phyloP scores from a whole-genome alignment of 1,140 invertebrate genomes.

The Drosophila aff. region DNA sequence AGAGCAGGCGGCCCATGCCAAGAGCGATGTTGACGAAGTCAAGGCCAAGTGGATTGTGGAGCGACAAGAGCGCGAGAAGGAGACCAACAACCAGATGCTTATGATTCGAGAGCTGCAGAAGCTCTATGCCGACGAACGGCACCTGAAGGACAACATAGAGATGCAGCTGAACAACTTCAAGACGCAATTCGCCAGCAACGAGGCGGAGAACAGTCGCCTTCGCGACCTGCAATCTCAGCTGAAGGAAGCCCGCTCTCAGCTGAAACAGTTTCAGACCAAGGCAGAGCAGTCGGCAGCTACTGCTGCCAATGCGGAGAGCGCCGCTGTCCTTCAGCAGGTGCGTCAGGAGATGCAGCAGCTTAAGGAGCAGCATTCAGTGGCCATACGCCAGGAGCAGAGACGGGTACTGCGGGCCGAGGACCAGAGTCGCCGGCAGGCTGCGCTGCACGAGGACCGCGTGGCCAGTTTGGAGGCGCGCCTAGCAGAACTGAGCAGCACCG shows the following conservation, averaged over 20 bases:
- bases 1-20: constrained; percentile 86
- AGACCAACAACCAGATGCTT: constrained; percentile 90
- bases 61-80: constrained; percentile 91
- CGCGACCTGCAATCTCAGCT: constrained; percentile 88
- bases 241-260: constrained; percentile 88
- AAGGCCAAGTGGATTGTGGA: constrained; percentile 91
- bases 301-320: constrained; percentile 85
- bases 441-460: constrained; percentile 91
- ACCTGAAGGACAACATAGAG: constrained; percentile 88
- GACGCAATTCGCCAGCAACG: constrained; percentile 82
- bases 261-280: constrained; percentile 87
- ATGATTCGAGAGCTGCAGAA: constrained; percentile 90
- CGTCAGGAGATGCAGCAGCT: constrained; percentile 90
- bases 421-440: constrained; percentile 88
- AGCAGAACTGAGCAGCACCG: constrained; percentile 91
- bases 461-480: constrained; percentile 91
- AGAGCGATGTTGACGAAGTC: constrained; percentile 88
- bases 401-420: constrained; percentile 88
- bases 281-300: constrained; percentile 29
- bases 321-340: constrained; percentile 87
- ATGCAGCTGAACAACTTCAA: constrained; percentile 86
- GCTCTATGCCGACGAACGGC: constrained; percentile 87
- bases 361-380: constrained; percentile 89
- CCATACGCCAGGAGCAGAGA: constrained; percentile 86
- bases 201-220: constrained; percentile 63